Percentiles rank a stretch among this genome's conserved stretches.
These are phyloP conservation scores for Gallinago undulata DNA, from an alignment of 2,113 vertebrate species.

Conservation along the genomic window DNA sequence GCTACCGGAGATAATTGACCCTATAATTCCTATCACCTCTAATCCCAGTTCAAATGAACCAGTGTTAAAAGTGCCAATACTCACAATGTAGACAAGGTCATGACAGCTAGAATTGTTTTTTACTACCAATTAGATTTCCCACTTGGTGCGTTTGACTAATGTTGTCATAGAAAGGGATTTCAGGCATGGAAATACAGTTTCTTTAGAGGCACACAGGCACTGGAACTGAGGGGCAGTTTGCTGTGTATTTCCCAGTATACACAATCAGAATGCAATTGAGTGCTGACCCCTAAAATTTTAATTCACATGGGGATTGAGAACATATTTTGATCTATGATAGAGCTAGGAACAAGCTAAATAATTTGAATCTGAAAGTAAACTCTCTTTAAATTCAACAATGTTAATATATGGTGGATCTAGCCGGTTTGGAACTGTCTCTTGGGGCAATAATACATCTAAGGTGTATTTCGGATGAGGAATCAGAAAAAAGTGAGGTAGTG, in stretches of 20 bases:
- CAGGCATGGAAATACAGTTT: slow-evolving; percentile 18
- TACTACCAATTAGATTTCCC: slow-evolving; percentile 49
- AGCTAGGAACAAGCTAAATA: background rate
- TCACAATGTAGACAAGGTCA: slow-evolving; percentile 48
- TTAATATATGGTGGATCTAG: background rate
- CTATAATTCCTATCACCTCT: slow-evolving; percentile 52
- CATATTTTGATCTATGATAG: background rate
- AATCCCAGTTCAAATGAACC: slow-evolving; percentile 59
- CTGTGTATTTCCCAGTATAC: background rate
- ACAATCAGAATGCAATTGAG: background rate
- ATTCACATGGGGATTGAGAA: background rate
- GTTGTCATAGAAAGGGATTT: slow-evolving; percentile 19
- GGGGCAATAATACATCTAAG: background rate
- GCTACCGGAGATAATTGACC: slow-evolving; percentile 49
- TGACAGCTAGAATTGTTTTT: slow-evolving; percentile 48
- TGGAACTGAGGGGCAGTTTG: slow-evolving; percentile 1
- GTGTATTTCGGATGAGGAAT: background rate
- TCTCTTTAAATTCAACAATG: background rate
- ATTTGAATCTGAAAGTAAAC: slow-evolving; percentile 1
- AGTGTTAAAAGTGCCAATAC: slow-evolving; percentile 37
- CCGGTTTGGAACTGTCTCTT: background rate
- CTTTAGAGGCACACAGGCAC: background rate
- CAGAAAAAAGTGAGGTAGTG: background rate
- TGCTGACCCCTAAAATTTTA: slow-evolving; percentile 6
- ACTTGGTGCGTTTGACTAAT: slow-evolving; percentile 41